Base-by-base conservation (phyloP, 2,888 invertebrate genomes). In the Drosophila gaucha region DNA sequence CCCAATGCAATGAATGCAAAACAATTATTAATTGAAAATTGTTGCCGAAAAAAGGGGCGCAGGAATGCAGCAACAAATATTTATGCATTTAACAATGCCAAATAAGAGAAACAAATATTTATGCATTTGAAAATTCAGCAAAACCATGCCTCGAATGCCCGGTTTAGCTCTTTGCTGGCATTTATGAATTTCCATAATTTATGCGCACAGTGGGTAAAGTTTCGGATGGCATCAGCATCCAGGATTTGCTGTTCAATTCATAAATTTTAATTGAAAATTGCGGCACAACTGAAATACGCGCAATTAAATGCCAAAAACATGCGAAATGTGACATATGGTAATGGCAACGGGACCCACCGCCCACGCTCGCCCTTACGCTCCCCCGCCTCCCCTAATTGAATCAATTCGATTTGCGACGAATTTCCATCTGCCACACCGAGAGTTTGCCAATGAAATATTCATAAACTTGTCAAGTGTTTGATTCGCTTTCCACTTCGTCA, bases 11-110 rank as follows among this genome's bases (percentile, higher is more conserved):
- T 72, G 70, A n/a, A n/a, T n/a, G n/a, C 68, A 64, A 65, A 73
- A 77, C 82, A 74, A 79, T 82, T 84, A 82, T 82, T 89, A 88
- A 89, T 86, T 89, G 87, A 88, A 83, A 79, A 74, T 67, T 68
- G 58, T 64, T 58, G 31, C 22, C 20, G 46, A 58, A 74, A 49
- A 35, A 67, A 46, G 44, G 59, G 50, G 54, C 52, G 18, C 30
- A 20, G 36, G 60, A 64, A 73, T 79, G 68, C 72, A 55, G 67
- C 69, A 60, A 6, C 24, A 73, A 83, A 88, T 80, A 84, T 84
- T 86, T 80, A 74, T 84, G 82, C 84, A 77, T 80, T 74, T 71
- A 84, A 82, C 86, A 86, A 74, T 84, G 65, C 76, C 54, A 67
- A 77, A 77, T 65, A 69, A 50, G 24, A 57, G 59, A 50, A 69